Evolutionary conservation across 2,113 vertebrate genomes (phyloP).

Genomic region (Chauna torquata): DNA sequence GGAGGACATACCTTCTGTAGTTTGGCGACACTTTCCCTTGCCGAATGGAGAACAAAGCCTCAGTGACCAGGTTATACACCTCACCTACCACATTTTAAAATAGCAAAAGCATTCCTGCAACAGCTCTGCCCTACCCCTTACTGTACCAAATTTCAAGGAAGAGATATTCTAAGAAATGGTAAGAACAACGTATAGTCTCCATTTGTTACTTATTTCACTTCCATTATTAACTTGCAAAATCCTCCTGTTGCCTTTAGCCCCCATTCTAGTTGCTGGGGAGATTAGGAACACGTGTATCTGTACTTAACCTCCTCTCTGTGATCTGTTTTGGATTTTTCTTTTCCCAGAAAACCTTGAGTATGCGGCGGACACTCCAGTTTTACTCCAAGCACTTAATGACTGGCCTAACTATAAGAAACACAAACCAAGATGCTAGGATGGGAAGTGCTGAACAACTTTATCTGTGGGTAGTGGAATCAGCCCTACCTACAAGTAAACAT

Average conservation of each 20-base stretch:
- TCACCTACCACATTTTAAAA: background rate
- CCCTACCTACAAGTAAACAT: background rate
- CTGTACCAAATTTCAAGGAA: background rate
- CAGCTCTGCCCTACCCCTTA: background rate
- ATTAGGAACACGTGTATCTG: background rate
- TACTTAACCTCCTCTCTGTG: background rate
- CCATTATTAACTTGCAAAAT: background rate
- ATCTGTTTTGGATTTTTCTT: background rate
- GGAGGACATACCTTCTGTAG: accelerated
- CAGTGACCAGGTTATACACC: background rate
- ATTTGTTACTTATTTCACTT: background rate
- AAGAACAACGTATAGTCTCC: background rate
- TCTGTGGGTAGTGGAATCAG: background rate
- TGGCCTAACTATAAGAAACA: background rate
- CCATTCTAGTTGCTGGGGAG: background rate
- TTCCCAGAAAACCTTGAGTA: background rate
- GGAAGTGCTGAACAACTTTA: background rate
- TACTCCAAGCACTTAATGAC: background rate
- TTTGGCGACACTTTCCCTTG: background rate
- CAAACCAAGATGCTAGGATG: background rate
- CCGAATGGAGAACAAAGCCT: background rate
- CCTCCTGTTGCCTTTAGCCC: background rate
- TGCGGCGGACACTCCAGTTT: background rate
- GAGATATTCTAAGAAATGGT: background rate
- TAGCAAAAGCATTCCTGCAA: background rate